Base-by-base conservation (phyloP, 2,888 invertebrate genomes). In the Apodemia zela region DNA sequence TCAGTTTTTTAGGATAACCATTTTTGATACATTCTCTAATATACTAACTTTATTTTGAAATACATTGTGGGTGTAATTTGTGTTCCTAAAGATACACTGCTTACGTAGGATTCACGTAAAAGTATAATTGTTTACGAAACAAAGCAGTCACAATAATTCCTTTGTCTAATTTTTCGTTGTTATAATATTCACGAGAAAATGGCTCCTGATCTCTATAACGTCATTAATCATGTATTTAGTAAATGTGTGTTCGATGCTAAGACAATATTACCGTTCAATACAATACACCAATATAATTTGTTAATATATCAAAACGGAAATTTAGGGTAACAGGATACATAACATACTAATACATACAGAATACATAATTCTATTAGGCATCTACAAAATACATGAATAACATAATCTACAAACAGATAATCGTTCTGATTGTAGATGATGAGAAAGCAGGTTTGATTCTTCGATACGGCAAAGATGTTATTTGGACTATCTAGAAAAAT, bases 161-260 rank as follows among this genome's bases (percentile, higher is more conserved):
- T 42, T 15, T 3, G 15, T 15, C 15, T 42, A 42, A 42, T 42
- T 42, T 42, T 42, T 15, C 4, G 15, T 4, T 13, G 15, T 42
- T 42, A 3, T 15, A 42, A 15, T 42, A 42, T 42, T 42, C 42
- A 42, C 42, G 42, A 42, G 42, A 15, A 42, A 42, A 15, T 42
- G 42, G 42, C 15, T 42, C 15, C 15, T 68, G 66, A 66, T 68
- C 68, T 69, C 62, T 67, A 66, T 18, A 51, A 25, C 51, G 35
- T 35, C 57, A 67, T 73, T 72, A 72, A 69, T 71, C 68, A 71
- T 72, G 71, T 71, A 71, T 69, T 71, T 67, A 71, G 69, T 67
- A 69, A 69, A 69, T 66, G 71, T 67, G 65, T 67, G 68, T 68
- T 69, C 67, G 61, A 59, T 65, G 67, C 71, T 71, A 65, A 66